These are phyloP conservation scores for Philotrypesis tridentata DNA, from an alignment of 1,140 invertebrate genomes.

Conservation along the genomic window DNA sequence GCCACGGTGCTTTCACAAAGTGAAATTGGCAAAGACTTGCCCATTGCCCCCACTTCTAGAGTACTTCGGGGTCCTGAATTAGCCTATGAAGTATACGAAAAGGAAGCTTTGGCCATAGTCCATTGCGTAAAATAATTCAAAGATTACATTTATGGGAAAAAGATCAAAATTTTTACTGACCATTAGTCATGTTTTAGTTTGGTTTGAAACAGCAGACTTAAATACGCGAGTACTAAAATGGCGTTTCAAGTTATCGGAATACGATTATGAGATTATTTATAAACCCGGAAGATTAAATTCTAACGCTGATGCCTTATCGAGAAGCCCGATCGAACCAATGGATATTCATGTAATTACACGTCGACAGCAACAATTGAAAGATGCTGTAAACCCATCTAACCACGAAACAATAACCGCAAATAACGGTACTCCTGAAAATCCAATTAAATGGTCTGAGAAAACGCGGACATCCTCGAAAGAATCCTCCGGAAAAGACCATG, in stretches of 20 bases:
- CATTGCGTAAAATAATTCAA: background rate
- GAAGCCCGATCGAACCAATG: background rate
- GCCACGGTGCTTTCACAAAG: too few relatives aligned
- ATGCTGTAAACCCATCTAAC: too few relatives aligned
- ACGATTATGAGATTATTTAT: background rate
- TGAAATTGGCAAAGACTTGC: too few relatives aligned
- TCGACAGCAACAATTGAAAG: too few relatives aligned
- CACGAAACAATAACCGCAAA: too few relatives aligned
- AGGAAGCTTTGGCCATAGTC: background rate
- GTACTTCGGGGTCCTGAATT: too few relatives aligned
- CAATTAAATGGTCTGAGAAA: too few relatives aligned
- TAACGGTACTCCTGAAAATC: too few relatives aligned
- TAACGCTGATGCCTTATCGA: background rate
- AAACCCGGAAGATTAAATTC: background rate
- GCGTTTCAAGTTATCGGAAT: constrained; percentile 1
- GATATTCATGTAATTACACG: too few relatives aligned
- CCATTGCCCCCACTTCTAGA: too few relatives aligned
- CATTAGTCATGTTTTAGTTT: constrained; percentile 67
- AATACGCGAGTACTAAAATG: background rate
- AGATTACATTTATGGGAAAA: constrained; percentile 62
- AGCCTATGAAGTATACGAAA: constrained; percentile 45
- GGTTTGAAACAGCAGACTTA: constrained; percentile 51
- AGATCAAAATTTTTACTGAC: constrained; percentile 69
- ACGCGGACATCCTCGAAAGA: too few relatives aligned
- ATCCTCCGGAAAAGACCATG: too few relatives aligned